phyloP scores from a whole-genome alignment of 2,113 vertebrate species.

The Tachycineta bicolor region DNA sequence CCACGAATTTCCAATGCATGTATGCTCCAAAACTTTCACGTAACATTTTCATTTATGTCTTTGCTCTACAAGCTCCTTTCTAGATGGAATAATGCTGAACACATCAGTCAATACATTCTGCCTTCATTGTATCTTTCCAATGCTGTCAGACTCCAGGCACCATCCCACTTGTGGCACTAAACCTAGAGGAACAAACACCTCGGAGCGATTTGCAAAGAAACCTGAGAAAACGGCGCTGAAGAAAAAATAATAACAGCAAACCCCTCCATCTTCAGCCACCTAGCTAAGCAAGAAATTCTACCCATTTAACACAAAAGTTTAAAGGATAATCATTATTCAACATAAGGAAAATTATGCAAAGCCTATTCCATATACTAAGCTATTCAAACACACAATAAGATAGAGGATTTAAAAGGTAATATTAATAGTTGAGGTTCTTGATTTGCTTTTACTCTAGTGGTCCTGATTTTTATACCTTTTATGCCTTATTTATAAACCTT shows the following conservation, averaged over 20 bases:
- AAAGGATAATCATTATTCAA: not conserved
- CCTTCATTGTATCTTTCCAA: not conserved
- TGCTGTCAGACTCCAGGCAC: not conserved
- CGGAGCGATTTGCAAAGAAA: not conserved
- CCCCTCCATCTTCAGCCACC: not conserved
- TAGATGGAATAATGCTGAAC: not conserved
- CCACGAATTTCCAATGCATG: not conserved
- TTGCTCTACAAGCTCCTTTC: not conserved
- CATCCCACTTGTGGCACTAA: accelerated
- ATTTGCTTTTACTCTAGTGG: not conserved
- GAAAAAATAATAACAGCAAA: not conserved
- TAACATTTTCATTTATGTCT: not conserved
- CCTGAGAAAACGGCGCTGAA: not conserved
- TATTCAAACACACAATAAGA: not conserved
- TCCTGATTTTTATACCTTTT: not conserved
- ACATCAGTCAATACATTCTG: not conserved
- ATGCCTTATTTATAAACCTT: not conserved
- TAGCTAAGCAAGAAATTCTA: not conserved
- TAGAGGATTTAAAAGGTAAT: not conserved
- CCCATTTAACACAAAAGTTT: not conserved
- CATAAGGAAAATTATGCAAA: not conserved
- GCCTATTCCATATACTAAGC: not conserved
- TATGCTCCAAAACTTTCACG: not conserved
- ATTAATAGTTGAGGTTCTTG: not conserved
- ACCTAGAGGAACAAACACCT: not conserved